These are phyloP conservation scores for Strongylocentrotus purpuratus DNA, from an alignment of 35 echinoderm and acorn worm species.

Conservation along the genomic window DNA sequence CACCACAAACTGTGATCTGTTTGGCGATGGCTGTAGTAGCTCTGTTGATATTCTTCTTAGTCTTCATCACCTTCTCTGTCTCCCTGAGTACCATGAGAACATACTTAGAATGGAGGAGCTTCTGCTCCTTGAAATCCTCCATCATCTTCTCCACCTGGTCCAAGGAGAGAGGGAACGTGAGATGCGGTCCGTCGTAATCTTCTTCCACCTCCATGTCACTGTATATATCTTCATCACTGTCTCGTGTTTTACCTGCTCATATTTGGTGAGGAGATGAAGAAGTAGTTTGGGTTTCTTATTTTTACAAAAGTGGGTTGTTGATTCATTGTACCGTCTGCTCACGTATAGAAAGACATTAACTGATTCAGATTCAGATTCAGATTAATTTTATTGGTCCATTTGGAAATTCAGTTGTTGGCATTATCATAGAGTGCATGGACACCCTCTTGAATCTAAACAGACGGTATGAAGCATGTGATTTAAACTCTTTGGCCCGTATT, in stretches of 20 bases:
- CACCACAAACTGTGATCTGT: conserved; percentile 98
- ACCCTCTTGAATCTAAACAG: too few species aligned
- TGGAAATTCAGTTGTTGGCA: too few species aligned
- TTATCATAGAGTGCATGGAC: too few species aligned
- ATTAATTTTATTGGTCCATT: too few species aligned
- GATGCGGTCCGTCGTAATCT: conserved; percentile 73
- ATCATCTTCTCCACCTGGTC: conserved; percentile 74
- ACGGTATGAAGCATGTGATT: too few species aligned
- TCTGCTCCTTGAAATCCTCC: conserved; percentile 69
- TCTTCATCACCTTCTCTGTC: conserved; percentile 68
- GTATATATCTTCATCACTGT: conserved; percentile 46
- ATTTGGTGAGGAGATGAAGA: not conserved
- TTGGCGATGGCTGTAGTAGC: conserved; percentile 95
- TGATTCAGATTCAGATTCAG: too few species aligned
- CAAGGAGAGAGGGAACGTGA: conserved; percentile 82
- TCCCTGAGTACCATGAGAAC: conserved; percentile 70
- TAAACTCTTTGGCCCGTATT: too few species aligned
- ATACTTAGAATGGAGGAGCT: conserved; percentile 80
- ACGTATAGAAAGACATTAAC: too few species aligned
- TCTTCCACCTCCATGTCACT: conserved; percentile 66
- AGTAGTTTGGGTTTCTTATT: not conserved
- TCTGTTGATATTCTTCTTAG: conserved; percentile 81
- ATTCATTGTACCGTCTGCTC: not conserved
- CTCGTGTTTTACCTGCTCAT: not conserved
- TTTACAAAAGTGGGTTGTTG: not conserved